These are phyloP conservation scores for Petrocephalus schoutedeni DNA, from an alignment of 2,797 vertebrate genomes.

Conservation along the genomic window DNA sequence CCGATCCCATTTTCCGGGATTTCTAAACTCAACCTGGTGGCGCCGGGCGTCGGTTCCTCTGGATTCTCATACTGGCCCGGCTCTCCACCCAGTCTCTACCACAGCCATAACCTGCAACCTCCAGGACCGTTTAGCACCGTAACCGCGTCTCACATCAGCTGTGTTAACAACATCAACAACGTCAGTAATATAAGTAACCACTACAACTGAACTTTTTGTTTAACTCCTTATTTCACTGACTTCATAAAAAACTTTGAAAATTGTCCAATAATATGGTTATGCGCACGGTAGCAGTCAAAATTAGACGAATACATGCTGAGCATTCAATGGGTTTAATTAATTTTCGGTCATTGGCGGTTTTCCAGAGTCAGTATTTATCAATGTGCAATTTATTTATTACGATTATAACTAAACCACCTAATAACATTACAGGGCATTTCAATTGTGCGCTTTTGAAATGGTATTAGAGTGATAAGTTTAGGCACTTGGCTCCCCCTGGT, in stretches of 20 bases:
- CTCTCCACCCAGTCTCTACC: slow-evolving; percentile 77
- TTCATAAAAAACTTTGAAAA: not conserved
- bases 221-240: not conserved
- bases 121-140: slow-evolving; percentile 74
- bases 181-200: slow-evolving; percentile 79
- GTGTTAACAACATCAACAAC: slow-evolving; percentile 76
- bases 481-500: not conserved
- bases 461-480: not conserved
- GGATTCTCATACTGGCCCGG: slow-evolving; percentile 95
- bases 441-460: not conserved
- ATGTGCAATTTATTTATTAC: slow-evolving; percentile 6
- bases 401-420: not conserved
- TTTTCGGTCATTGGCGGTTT: not conserved
- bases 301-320: not conserved
- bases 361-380: not conserved
- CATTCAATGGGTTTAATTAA: not conserved
- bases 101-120: slow-evolving; percentile 79
- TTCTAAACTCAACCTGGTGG: slow-evolving; percentile 93
- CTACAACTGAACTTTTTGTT: slow-evolving; percentile 73
- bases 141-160: slow-evolving; percentile 66
- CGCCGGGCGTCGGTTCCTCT: slow-evolving; percentile 77
- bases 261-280: not conserved
- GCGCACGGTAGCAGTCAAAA: not conserved
- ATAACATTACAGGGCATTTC: not conserved
- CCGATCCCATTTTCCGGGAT: slow-evolving; percentile 87